These are phyloP conservation scores for Netelia melanura DNA, from an alignment of 2,888 invertebrate species.

Conservation along the genomic window DNA sequence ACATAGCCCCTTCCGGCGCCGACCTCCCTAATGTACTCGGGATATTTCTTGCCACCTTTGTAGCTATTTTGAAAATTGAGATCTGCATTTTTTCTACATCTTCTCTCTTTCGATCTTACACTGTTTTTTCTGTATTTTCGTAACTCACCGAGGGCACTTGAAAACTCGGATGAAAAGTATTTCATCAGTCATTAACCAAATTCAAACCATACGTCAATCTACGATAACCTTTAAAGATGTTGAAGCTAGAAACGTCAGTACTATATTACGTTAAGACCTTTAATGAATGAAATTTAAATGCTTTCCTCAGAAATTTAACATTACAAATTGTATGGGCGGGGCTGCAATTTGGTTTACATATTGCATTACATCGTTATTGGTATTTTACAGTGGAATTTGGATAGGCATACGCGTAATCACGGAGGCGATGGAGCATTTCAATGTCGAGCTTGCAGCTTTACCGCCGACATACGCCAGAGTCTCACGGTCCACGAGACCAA, in stretches of 20 bases:
- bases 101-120: neutral
- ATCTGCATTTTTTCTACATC: too few species aligned
- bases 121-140: too few species aligned
- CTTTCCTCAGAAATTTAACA: too few species aligned
- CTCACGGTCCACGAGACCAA: conserved; percentile 96
- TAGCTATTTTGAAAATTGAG: too few species aligned
- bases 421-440: conserved; percentile 93
- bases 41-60: too few species aligned
- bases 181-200: neutral
- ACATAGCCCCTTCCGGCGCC: too few species aligned
- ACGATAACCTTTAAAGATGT: neutral
- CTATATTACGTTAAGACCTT: neutral
- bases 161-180: too few species aligned
- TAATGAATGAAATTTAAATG: neutral
- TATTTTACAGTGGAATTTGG: conserved; percentile 91
- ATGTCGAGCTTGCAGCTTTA: conserved; percentile 95
- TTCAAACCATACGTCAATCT: neutral
- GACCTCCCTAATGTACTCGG: too few species aligned
- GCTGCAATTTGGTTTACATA: neutral
- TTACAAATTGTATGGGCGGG: neutral
- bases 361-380: conserved; percentile 22
- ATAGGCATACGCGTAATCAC: conserved; percentile 97
- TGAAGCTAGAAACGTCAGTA: neutral
- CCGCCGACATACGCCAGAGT: conserved; percentile 96
- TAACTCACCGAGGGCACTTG: too few species aligned